Base-by-base conservation (phyloP, 2,888 invertebrate species). In the Cephus spinipes region DNA sequence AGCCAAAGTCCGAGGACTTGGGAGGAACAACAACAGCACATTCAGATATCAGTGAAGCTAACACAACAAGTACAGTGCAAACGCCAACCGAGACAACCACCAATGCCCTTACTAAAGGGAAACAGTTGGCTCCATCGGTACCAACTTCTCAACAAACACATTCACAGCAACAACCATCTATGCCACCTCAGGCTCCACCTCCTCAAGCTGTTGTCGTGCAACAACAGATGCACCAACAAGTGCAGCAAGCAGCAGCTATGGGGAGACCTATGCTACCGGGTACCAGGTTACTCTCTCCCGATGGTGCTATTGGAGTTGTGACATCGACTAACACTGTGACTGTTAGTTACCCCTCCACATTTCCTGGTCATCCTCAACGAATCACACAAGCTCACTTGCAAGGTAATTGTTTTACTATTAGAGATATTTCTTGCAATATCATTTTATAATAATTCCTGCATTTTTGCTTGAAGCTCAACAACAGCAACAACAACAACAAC, bases 201-300 rank as follows among this genome's bases (percentile, higher is more conserved):
- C 89, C 89, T 76, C 87, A 86, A 4, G 89, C 89, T 23, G 85
- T 84, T 15, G 88, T 87, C 2, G 85, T 89, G 9, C 93, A 93
- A 83, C 93, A 93, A 81, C 93, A 94, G 84, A 93, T 93, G 93
- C 91, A 93, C 83, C 93, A 93, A 79, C 93, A 93, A 89, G 94
- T 95, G 74, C 95, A 95, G 87, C 94, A 95, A 88, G 94, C 94
- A 76, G 94, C 94, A 68, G 94, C 94, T 68, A 93, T 94, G 85
- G 92, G 92, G 84, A 93, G 93, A 79, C 93, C 94, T 85, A 93
- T 94, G 92, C 92, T 92, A 34, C 92, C 93, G 4, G 94, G 94
- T 34, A 93, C 93, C 0, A 92, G 92, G 82, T 88, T 94, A 73
- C 89, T 93, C 84, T 92, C 93, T 4, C 92, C 94, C 0, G 95